phyloP scores from a whole-genome alignment of 2,797 vertebrate genomes.

The Sylvilagus floridanus region DNA sequence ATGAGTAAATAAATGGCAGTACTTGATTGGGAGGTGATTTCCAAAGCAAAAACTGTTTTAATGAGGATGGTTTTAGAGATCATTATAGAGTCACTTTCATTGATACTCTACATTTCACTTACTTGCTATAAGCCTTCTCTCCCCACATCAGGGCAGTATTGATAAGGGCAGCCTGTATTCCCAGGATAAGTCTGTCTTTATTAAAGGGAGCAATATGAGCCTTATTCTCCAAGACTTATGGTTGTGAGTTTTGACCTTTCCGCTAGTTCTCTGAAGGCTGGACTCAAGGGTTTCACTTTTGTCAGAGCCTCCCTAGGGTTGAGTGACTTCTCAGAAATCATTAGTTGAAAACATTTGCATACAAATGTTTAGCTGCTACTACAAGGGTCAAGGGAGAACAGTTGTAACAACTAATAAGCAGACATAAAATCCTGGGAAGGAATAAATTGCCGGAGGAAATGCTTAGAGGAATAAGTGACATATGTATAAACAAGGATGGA shows the following conservation, averaged over 20 bases:
- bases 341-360: not conserved
- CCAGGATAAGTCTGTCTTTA: no score
- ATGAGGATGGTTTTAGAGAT: not conserved
- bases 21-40: no score
- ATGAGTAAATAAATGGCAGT: not conserved
- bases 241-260: not conserved
- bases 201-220: no score
- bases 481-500: not conserved
- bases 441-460: not conserved
- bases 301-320: no score
- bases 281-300: no score
- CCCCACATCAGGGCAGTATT: no score
- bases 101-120: not conserved
- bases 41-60: no score
- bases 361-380: no score
- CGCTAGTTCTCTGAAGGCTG: no score
- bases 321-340: not conserved
- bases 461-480: not conserved
- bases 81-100: no score
- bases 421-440: not conserved
- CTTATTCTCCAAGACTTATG: no score
- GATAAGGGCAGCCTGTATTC: not conserved
- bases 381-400: not conserved
- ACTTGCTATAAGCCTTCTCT: not conserved
- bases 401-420: not conserved